Evolutionary conservation across 1,140 invertebrate genomes (phyloP).

Genomic region (Diorhabda sublineata): DNA sequence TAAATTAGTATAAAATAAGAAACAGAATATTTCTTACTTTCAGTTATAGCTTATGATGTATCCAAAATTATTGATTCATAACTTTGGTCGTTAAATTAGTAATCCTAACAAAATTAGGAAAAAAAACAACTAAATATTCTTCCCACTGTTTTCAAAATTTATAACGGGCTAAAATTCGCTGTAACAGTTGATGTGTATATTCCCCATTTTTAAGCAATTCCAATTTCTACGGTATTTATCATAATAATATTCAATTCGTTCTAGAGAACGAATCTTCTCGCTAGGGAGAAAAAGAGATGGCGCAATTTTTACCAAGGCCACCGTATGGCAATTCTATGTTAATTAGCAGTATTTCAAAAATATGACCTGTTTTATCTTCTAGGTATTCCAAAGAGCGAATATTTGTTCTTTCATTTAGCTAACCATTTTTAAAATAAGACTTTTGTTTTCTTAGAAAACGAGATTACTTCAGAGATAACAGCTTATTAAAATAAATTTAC

Average conservation of each 20-base stretch:
- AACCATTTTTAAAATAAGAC: neutral
- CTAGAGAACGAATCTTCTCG: neutral
- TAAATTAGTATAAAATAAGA: no score
- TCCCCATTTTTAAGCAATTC: no score
- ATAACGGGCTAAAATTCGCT: no score
- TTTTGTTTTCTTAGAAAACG: neutral
- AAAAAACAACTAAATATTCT: no score
- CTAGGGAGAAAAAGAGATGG: neutral
- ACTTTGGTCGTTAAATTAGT: no score
- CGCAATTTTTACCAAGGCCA: conserved; percentile 3
- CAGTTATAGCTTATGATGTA: no score
- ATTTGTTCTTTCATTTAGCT: neutral
- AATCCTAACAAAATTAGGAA: no score
- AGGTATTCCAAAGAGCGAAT: neutral
- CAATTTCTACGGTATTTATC: neutral
- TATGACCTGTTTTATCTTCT: conserved; percentile 1
- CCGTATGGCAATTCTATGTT: neutral
- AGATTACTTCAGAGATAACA: neutral
- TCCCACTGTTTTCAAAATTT: no score
- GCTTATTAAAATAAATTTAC: neutral
- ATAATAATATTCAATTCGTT: neutral
- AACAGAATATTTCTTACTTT: no score
- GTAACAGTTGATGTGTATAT: no score
- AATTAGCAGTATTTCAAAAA: conserved; percentile 3
- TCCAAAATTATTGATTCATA: no score